These are phyloP conservation scores for Pseudomyrmex flavicornis DNA, from an alignment of 1,140 invertebrate species.

Conservation along the genomic window DNA sequence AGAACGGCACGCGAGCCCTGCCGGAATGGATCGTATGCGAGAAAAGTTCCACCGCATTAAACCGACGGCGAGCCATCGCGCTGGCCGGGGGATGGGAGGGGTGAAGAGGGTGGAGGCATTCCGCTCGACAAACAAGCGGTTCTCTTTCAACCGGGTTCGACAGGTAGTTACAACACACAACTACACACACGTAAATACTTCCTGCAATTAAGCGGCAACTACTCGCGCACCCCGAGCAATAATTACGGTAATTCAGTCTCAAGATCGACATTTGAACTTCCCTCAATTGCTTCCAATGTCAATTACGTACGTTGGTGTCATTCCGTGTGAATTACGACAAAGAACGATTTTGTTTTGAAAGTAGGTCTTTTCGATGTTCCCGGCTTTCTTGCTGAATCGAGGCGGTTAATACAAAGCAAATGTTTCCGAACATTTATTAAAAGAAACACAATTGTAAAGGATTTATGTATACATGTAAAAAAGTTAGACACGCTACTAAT, in stretches of 20 bases:
- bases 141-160: neutral
- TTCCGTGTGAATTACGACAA: too few species aligned
- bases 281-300: too few species aligned
- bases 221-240: neutral
- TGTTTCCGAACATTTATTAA: too few species aligned
- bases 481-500: too few species aligned
- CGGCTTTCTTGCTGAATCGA: too few species aligned
- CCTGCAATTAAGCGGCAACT: slow-evolving; percentile 18
- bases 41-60: slow-evolving; percentile 74
- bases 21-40: slow-evolving; percentile 72
- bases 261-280: too few species aligned
- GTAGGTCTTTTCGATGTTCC: too few species aligned
- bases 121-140: slow-evolving; percentile 73
- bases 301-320: neutral
- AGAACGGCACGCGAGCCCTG: slow-evolving; percentile 74
- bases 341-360: too few species aligned
- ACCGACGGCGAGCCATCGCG: slow-evolving; percentile 70
- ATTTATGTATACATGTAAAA: too few species aligned
- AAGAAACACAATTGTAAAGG: too few species aligned
- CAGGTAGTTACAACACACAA: neutral
- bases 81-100: too few species aligned
- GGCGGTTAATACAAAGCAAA: too few species aligned
- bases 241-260: neutral
- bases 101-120: slow-evolving; percentile 64
- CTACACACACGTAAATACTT: slow-evolving; percentile 4